Percentiles rank a stretch among this genome's conserved stretches.
phyloP scores from a whole-genome alignment of 2,888 invertebrate species.

The Cheilosia impressa region DNA sequence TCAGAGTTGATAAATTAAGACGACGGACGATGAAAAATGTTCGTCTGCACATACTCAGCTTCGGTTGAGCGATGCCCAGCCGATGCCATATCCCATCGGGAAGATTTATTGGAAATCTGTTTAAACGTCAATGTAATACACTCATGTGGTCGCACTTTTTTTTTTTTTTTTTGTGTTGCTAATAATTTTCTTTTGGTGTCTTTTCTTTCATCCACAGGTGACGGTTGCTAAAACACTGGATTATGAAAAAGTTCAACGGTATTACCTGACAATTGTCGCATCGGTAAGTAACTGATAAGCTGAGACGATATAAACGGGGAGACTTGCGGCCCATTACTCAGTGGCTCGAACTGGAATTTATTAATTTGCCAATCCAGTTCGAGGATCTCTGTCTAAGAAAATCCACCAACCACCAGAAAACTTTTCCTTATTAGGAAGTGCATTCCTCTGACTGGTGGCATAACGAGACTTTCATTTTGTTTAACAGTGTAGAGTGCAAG shows the following conservation, averaged over 20 bases:
- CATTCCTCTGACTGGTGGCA: conserved; percentile 41
- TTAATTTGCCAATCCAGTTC: conserved; percentile 67
- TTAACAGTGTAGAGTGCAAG: conserved; percentile 49
- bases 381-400: conserved; percentile 54
- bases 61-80: conserved; percentile 27
- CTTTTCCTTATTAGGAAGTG: conserved; percentile 64
- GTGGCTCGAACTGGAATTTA: conserved; percentile 57
- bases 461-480: conserved; percentile 49
- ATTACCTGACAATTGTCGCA: conserved; percentile 94
- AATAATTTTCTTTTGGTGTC: conserved; percentile 24
- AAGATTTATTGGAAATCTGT: conserved; percentile 69
- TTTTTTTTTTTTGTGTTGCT: conserved; percentile 16
- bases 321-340: conserved; percentile 48
- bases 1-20: conserved; percentile 71
- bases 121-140: conserved; percentile 66
- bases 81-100: conserved; percentile 54
- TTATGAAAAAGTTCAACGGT: conserved; percentile 93
- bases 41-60: conserved; percentile 19
- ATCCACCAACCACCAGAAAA: conserved; percentile 19
- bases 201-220: conserved; percentile 84
- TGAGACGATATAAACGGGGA: conserved; percentile 22
- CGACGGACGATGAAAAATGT: conserved; percentile 68
- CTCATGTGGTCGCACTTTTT: conserved; percentile 58
- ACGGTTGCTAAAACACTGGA: conserved; percentile 93
- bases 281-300: conserved; percentile 87